Evolutionary conservation across 2,888 invertebrate species (phyloP).

Genomic region (Hypolimnas misippus): DNA sequence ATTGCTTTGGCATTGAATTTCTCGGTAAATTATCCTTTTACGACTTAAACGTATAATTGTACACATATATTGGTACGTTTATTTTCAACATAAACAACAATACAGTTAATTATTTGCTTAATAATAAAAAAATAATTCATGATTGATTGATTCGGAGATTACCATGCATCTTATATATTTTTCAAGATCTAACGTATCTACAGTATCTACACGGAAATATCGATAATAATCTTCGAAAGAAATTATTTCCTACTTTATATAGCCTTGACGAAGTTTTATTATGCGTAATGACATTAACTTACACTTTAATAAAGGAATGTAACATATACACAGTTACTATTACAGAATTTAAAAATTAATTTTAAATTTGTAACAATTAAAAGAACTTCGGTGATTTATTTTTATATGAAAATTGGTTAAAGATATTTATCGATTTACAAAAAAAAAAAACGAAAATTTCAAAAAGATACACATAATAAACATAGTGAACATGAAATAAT

Average conservation of each 20-base stretch:
- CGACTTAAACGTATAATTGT: constrained; percentile 17
- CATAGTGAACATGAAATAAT: too few relatives aligned
- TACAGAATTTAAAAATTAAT: too few relatives aligned
- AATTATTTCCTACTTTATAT: not conserved
- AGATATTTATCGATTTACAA: too few relatives aligned
- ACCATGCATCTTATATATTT: too few relatives aligned
- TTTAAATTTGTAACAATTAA: too few relatives aligned
- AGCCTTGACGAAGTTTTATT: not conserved
- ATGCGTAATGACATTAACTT: not conserved
- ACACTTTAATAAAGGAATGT: constrained; percentile 29
- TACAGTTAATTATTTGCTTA: too few relatives aligned
- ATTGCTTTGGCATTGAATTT: constrained; percentile 37
- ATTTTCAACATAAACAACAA: not conserved
- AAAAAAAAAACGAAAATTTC: too few relatives aligned
- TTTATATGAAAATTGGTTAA: too few relatives aligned
- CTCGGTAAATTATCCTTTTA: constrained; percentile 20
- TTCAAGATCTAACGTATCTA: not conserved
- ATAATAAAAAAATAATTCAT: not conserved
- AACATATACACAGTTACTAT: constrained; percentile 20
- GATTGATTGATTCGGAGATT: too few relatives aligned
- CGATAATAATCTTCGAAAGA: not conserved
- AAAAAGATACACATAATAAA: too few relatives aligned
- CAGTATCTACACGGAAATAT: not conserved
- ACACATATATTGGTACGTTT: not conserved
- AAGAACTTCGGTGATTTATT: too few relatives aligned